These are phyloP conservation scores for Phyllopteryx taeniolatus DNA, from an alignment of 2,113 vertebrate genomes.

Conservation along the genomic window DNA sequence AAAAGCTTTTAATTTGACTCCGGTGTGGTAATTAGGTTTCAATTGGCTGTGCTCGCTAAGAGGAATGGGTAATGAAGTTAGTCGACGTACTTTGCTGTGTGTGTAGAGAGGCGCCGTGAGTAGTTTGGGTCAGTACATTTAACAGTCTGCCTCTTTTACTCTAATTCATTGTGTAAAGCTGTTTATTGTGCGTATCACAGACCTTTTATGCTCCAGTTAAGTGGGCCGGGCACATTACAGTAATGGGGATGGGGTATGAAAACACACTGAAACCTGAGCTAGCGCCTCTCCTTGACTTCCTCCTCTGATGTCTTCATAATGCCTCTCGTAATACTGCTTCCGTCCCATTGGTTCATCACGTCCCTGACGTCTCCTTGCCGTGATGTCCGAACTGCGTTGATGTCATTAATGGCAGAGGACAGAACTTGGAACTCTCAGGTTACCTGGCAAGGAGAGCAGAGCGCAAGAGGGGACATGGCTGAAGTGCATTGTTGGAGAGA, in stretches of 20 bases:
- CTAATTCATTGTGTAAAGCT: constrained; percentile 71
- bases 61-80: constrained; percentile 74
- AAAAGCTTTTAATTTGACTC: constrained; percentile 75
- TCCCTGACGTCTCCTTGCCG: constrained; percentile 34
- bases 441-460: not conserved
- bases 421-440: constrained; percentile 49
- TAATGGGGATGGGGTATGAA: constrained; percentile 80
- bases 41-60: constrained; percentile 65
- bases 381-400: constrained; percentile 72
- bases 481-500: not conserved
- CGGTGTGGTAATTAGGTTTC: constrained; percentile 75
- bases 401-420: constrained; percentile 81
- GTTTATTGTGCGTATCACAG: constrained; percentile 67
- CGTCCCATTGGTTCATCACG: constrained; percentile 46
- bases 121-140: constrained; percentile 52
- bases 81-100: constrained; percentile 61
- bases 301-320: constrained; percentile 38
- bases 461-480: not conserved
- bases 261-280: constrained; percentile 82
- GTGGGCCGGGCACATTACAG: constrained; percentile 82
- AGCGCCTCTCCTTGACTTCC: constrained; percentile 27
- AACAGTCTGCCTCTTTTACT: constrained; percentile 49
- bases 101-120: constrained; percentile 15
- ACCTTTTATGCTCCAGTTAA: constrained; percentile 75
- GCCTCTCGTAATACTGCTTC: constrained; percentile 31